Evolutionary conservation across 2,113 vertebrate species (phyloP), one percentile per base, ranked within the genome.

Genomic region (Coreoperca whiteheadi): DNA sequence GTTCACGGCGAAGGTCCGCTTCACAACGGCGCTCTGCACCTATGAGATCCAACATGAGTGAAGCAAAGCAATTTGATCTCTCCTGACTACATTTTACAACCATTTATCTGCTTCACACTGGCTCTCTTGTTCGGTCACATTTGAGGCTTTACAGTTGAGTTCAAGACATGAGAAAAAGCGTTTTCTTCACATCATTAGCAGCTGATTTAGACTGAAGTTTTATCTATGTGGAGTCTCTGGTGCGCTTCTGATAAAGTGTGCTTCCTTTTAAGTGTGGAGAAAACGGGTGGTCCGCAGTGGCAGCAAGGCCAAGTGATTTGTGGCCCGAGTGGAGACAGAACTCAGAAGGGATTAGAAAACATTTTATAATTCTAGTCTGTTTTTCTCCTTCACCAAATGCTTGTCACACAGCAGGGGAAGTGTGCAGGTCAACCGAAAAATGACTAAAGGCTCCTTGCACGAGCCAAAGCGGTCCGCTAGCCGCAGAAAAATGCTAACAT

Each of bases 221-320:
- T 81, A 80, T 93, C 88, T 85, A 28, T 51, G 64, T 34, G 23
- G 41, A 75, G 66, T 51, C 84, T 8, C 18, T 63, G 84, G 39
- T 48, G 73, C 43, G 32, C 60, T 18, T 77, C 84, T 64, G 89
- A 93, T 93, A 75, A 87, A 87, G 73, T 46, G 48, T 20, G 51
- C 46, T 60, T 51, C 46, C 83, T 80, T 63, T 43, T 21, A 83
- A 51, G 46, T 66, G 57, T 2, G 71, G 67, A 39, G 64, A 65
- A 73, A 73, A 72, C 14, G 68, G 74, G 86, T 84, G 20, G 51
- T 91, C 83, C 23, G 73, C 51, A 12, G 71, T 8, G 73, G 4
- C 77, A 69, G 1, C 0, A 21, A 20, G 59, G 72, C 79, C 41
- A 1, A 39, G 64, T 86, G 81, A 91, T 88, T 81, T 89, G 86